Conservation (phyloP, 2,113 vertebrate genomes). For the Mixornis gularis region DNA sequence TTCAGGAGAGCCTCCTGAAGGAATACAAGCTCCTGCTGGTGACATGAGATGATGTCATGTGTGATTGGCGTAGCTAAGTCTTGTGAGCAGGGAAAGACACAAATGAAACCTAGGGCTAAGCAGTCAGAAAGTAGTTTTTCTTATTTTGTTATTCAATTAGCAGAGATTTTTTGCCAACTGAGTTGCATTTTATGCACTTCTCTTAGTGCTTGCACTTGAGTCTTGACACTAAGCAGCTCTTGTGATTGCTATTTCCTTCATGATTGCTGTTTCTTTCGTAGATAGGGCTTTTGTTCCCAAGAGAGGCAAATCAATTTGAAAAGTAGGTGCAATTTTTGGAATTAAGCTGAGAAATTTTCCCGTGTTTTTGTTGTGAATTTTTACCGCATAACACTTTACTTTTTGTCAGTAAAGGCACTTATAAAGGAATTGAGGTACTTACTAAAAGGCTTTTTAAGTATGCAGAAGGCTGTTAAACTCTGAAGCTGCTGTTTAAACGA, state of each 20-base stretch:
- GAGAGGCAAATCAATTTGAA: background rate
- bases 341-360: background rate
- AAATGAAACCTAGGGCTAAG: background rate
- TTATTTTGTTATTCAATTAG: background rate
- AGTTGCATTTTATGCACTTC: background rate
- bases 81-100: background rate
- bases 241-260: background rate
- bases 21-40: background rate
- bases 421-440: background rate
- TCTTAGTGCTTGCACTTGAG: background rate
- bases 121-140: background rate
- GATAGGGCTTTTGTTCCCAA: background rate
- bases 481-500: background rate
- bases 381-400: background rate
- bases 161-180: background rate
- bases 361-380: background rate
- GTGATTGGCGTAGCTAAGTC: background rate
- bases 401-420: background rate
- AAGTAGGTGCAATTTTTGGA: background rate
- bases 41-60: background rate
- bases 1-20: background rate
- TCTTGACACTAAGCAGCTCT: background rate
- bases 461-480: background rate
- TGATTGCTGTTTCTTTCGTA: background rate
- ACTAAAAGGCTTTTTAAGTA: background rate